Evolutionary conservation across 2,888 invertebrate genomes (phyloP), one percentile per base, ranked within the genome.

Genomic region (Temnothorax rugatulus): DNA sequence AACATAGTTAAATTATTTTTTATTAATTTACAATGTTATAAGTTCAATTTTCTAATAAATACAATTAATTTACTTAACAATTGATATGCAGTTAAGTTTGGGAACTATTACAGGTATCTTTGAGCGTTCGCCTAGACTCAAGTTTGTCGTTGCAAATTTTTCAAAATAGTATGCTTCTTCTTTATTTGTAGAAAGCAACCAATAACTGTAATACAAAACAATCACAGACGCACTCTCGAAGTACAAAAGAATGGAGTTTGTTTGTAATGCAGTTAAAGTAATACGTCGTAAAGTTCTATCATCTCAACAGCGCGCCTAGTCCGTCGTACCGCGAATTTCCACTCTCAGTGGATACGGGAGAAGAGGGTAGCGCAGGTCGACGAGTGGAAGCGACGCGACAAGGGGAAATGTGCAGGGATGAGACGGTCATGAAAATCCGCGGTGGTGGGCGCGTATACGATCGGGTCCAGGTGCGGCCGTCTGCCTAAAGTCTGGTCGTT

Each of bases 401-500:
- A 21, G 9, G 7, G 61, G 41, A 8, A 38, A 34, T 8, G 21
- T n/a, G 15, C 38, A 18, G 44, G 59, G n/a, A 5, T 25, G 73
- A 47, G 47, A 61, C 44, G 59, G 74, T 74, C 75, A 25, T 76
- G 75, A 76, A 84, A 63, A 75, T 61, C 44, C 44, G 52, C 21
- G 52, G 13, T 13, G 69, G 81, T 54, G 84, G 69, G 54, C 66
- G 76, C 38, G 76, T 74, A 69, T 57, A 75, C 90, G 87, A 90
- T 89, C 88, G 92, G 88, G 90, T 87, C 86, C 90, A 92, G 92
- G 91, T 92, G 90, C 90, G 85, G 75, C 87, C 89, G 93, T 92
- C 93, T 93, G 89, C 90, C 91, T 87, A 87, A 88, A 90, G 92
- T 93, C 92, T 91, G 91, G 90, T 89, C 92, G 89, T 86, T 88